phyloP scores from a whole-genome alignment of 2,797 vertebrate species.

The Psittacula echo region DNA sequence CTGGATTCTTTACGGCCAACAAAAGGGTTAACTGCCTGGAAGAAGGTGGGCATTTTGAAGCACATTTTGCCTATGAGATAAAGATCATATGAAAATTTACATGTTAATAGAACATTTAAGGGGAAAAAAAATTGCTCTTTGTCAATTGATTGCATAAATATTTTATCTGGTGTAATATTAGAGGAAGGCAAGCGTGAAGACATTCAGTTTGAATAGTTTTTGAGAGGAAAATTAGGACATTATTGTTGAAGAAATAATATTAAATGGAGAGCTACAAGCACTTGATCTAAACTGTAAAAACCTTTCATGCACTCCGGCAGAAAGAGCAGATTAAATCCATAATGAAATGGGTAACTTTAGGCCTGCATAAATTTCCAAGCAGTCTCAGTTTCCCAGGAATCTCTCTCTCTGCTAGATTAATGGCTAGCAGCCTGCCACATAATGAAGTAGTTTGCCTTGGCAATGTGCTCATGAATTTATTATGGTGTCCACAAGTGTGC shows the following conservation, averaged over 20 bases:
- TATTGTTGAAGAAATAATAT: constrained; percentile 82
- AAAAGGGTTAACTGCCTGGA: constrained; percentile 72
- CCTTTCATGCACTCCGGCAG: constrained; percentile 77
- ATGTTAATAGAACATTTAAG: constrained; percentile 83
- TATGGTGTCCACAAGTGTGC: constrained; percentile 93
- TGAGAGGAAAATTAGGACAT: constrained; percentile 77
- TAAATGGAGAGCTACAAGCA: constrained; percentile 79
- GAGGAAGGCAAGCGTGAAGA: constrained; percentile 72
- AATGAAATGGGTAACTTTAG: constrained; percentile 94
- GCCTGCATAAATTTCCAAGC: constrained; percentile 90
- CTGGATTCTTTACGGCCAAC: constrained; percentile 11
- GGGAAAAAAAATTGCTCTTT: constrained; percentile 73
- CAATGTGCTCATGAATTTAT: constrained; percentile 95
- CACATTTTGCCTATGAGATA: constrained; percentile 73
- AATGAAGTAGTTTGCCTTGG: constrained; percentile 95
- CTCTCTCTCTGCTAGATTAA: constrained; percentile 90
- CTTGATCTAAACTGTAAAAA: constrained; percentile 82
- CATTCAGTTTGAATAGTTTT: constrained; percentile 68
- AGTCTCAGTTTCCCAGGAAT: constrained; percentile 89
- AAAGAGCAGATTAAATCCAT: constrained; percentile 92
- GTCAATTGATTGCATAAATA: constrained; percentile 86
- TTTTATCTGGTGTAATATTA: constrained; percentile 82
- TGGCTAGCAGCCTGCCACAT: constrained; percentile 90
- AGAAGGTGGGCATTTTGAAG: constrained; percentile 56
- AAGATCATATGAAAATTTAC: constrained; percentile 80